These are phyloP conservation scores for Pogonus chalceus DNA, from an alignment of 1,140 invertebrate species.

Conservation along the genomic window DNA sequence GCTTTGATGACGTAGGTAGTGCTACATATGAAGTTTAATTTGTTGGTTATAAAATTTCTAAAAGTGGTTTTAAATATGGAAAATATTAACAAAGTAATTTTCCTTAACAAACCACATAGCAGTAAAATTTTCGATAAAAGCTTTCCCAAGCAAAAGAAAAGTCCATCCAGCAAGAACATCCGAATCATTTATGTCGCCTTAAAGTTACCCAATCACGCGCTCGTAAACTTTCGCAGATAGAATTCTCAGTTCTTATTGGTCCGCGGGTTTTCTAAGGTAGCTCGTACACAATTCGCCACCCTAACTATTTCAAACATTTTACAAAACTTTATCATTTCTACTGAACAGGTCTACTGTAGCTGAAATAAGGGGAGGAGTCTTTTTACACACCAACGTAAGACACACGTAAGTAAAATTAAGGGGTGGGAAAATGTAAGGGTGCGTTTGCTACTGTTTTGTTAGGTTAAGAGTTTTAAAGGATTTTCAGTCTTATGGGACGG, in stretches of 20 bases:
- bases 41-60: no score
- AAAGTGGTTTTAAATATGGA: no score
- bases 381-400: background rate
- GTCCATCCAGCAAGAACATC: background rate
- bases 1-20: no score
- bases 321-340: background rate
- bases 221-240: slow-evolving; percentile 1
- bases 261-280: background rate
- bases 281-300: background rate
- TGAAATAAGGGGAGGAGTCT: background rate
- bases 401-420: background rate
- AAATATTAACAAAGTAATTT: no score
- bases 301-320: background rate
- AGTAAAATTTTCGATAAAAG: no score
- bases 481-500: no score
- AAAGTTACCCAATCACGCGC: background rate
- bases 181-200: background rate
- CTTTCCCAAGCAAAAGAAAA: no score
- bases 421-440: no score
- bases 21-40: no score
- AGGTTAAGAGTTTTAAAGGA: no score
- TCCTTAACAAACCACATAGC: no score
- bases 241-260: slow-evolving; percentile 2
- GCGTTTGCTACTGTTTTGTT: no score
- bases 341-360: background rate